These are phyloP conservation scores for Diarsia dahlii DNA, from an alignment of 2,888 invertebrate species.

Conservation along the genomic window DNA sequence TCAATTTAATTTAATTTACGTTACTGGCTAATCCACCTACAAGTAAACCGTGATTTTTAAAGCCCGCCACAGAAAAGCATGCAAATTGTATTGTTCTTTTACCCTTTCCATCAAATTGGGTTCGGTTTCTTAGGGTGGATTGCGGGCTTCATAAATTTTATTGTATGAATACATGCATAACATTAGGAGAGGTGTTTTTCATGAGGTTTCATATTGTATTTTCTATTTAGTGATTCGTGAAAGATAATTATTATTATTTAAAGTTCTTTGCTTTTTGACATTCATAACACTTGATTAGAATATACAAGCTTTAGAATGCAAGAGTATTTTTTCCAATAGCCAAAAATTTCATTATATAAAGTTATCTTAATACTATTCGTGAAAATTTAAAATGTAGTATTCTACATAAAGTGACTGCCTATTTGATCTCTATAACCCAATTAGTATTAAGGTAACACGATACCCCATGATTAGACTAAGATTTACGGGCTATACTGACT, in stretches of 20 bases:
- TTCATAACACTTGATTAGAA: neutral
- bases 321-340: too few relatives aligned
- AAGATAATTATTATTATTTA: neutral
- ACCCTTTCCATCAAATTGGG: constrained; percentile 56
- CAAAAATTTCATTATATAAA: neutral
- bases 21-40: too few relatives aligned
- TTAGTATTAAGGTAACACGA: too few relatives aligned
- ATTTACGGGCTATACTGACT: too few relatives aligned
- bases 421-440: too few relatives aligned
- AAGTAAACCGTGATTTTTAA: constrained; percentile 14
- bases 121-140: constrained; percentile 38
- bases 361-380: neutral
- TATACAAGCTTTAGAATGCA: neutral
- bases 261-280: neutral
- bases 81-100: constrained; percentile 58
- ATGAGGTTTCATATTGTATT: constrained; percentile 10
- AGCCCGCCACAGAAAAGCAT: constrained; percentile 45
- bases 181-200: constrained; percentile 34
- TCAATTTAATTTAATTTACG: too few relatives aligned
- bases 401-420: too few relatives aligned
- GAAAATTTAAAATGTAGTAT: neutral
- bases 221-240: constrained; percentile 9
- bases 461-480: too few relatives aligned
- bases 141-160: constrained; percentile 50
- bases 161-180: constrained; percentile 54